phyloP scores from a whole-genome alignment of 1,140 invertebrate genomes.

The Aphaenogaster floridana region DNA sequence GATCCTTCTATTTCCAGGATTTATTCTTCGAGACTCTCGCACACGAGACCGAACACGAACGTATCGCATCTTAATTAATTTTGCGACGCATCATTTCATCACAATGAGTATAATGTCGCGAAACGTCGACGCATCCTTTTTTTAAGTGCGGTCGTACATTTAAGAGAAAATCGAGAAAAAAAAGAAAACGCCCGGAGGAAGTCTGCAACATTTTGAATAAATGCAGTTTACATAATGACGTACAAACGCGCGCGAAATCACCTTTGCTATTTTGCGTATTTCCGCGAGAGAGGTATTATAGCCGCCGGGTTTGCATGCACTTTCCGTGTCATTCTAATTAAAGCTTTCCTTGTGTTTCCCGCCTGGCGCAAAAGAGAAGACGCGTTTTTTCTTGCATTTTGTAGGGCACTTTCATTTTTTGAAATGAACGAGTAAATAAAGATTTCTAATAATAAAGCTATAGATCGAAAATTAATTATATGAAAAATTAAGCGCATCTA shows the following conservation, averaged over 20 bases:
- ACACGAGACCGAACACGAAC: not conserved
- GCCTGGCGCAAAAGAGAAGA: not conserved
- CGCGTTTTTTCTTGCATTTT: not conserved
- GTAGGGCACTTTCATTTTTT: not conserved
- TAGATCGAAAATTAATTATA: constrained; percentile 3
- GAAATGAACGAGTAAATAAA: not conserved
- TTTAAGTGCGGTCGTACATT: not conserved
- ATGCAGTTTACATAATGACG: constrained; percentile 46
- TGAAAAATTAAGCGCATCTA: not conserved
- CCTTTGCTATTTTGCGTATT: constrained; percentile 49
- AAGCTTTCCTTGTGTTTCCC: constrained; percentile 37
- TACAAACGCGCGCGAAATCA: constrained; percentile 38
- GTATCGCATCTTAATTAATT: constrained; percentile 29
- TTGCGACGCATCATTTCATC: constrained; percentile 3
- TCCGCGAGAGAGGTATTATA: constrained; percentile 40
- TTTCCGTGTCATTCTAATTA: constrained; percentile 59
- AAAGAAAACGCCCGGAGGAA: constrained; percentile 2
- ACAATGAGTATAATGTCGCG: not conserved
- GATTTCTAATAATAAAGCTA: not conserved
- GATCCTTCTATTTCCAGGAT: constrained; percentile 36
- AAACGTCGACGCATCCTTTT: constrained; percentile 11
- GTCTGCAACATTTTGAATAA: constrained; percentile 36
- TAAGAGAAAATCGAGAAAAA: not conserved
- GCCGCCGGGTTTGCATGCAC: constrained; percentile 2
- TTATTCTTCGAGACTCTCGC: constrained; percentile 15